These are phyloP conservation scores for Drosophila willistoni DNA, from an alignment of 1,140 invertebrate species.

Conservation along the genomic window DNA sequence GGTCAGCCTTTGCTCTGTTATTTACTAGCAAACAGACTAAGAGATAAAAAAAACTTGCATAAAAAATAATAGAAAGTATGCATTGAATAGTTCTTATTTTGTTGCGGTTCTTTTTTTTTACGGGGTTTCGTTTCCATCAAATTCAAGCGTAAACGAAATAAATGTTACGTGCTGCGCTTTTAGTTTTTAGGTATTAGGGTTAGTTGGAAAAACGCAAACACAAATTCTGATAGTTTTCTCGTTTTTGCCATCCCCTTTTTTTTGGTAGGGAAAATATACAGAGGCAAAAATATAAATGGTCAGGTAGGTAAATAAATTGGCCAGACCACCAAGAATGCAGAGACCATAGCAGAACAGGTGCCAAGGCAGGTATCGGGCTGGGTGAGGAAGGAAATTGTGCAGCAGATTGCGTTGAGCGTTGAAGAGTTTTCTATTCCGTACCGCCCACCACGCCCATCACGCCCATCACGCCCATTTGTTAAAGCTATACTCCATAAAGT, in stretches of 20 bases:
- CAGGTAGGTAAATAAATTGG: constrained; percentile 48
- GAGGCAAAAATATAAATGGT: constrained; percentile 36
- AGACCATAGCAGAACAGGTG: background rate
- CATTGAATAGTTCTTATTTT: constrained; percentile 7
- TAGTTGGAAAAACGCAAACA: constrained; percentile 29
- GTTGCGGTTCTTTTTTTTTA: too few relatives aligned
- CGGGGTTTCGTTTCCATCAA: background rate
- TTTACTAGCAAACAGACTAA: constrained; percentile 37
- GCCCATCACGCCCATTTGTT: constrained; percentile 24
- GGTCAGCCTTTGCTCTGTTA: constrained; percentile 36
- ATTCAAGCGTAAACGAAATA: constrained; percentile 40
- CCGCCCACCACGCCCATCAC: constrained; percentile 9
- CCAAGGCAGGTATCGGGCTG: background rate
- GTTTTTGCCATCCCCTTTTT: background rate
- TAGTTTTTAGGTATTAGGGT: constrained; percentile 25
- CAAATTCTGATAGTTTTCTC: constrained; percentile 22
- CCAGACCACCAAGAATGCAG: constrained; percentile 11
- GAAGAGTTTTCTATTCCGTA: background rate
- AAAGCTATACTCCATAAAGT: constrained; percentile 6
- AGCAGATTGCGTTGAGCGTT: constrained; percentile 32
- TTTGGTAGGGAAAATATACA: constrained; percentile 14
- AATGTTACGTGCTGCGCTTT: constrained; percentile 49
- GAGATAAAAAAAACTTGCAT: constrained; percentile 10
- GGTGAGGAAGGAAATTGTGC: constrained; percentile 9
- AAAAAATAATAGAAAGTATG: constrained; percentile 31